Base-by-base conservation (phyloP, 2,888 invertebrate genomes). In the Axea sp. region DNA sequence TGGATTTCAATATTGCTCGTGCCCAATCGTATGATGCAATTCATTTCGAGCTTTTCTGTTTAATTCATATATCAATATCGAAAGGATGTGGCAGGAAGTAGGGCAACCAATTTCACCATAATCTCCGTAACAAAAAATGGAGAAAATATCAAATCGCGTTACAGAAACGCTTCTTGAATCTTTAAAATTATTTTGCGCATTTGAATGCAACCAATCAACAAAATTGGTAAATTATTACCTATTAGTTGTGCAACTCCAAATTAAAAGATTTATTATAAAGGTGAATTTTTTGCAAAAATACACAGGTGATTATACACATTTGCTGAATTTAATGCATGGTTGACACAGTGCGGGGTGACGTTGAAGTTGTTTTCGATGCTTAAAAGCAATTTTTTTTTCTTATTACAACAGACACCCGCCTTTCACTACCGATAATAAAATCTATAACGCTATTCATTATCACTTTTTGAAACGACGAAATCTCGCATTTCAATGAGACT, bases 1-100 rank as follows among this genome's bases (percentile, higher is more conserved):
- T 39, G 57, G 33, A 67, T 57, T 67, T 19, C 57, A 33, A 49
- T 67, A 49, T 47, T 17, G 65, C 65, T 17, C 35, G 41, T 14
- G 6, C n/a, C 39, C 26, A 30, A 14, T 37, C 35, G 24, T 8
- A 37, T 30, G 22, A 9, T 8, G 37, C 30, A 31, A 47, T 37
- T 47, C 47, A 51, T 41, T 64, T 37, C 51, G 33, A 19, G 43
- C 17, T 43, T 64, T 30, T 22, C 22, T 7, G 12, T 51, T 49
- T 30, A 8, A 39, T 60, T 45, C n/a, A n/a, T n/a, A n/a, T n/a
- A n/a, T n/a, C 49, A 41, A 49, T 39, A 49, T 12, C 37, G 37
- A 49, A 24, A 26, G 7, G 31, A 12, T 7, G n/a, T 41, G 35
- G 4, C 7, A n/a, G 41, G 28, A 43, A 15, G 12, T 9, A n/a